A percentile compares a stretch with the other conserved stretches of the same genome.
Conservation (phyloP, 2,113 vertebrate species). For the Pelmatolapia mariae region DNA sequence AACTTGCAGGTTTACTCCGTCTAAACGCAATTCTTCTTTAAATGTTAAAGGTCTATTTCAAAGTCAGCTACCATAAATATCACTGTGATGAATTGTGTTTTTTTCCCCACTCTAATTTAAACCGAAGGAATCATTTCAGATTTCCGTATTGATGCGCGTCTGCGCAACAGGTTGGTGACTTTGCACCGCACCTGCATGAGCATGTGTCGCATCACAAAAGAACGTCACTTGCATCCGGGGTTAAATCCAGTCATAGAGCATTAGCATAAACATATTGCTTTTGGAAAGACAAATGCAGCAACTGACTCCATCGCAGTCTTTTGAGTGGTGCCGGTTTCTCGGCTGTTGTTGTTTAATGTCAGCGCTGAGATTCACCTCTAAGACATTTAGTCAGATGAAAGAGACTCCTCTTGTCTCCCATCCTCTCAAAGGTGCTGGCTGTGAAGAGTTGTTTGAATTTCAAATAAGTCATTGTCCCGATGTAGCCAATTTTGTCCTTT, state of each 20-base stretch:
- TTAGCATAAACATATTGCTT: conserved; percentile 51
- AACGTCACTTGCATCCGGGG: not conserved
- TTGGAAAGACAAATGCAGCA: conserved; percentile 35
- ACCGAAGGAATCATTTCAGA: not conserved
- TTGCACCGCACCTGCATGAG: not conserved
- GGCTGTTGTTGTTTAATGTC: conserved; percentile 53
- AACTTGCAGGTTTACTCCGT: not conserved
- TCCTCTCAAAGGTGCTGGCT: conserved; percentile 42
- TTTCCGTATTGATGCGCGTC: not conserved
- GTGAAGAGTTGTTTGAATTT: conserved; percentile 62
- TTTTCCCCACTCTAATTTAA: not conserved
- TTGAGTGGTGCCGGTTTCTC: conserved; percentile 4
- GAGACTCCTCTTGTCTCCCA: conserved; percentile 36
- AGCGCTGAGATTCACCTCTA: conserved; percentile 25
- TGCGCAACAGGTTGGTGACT: not conserved
- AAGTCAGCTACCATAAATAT: not conserved
- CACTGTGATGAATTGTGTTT: not conserved
- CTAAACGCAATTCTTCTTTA: not conserved
- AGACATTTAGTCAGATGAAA: conserved; percentile 49
- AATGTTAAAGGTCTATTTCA: not conserved
- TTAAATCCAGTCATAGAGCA: conserved; percentile 4
- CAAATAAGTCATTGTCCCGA: conserved; percentile 60
- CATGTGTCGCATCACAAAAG: not conserved
- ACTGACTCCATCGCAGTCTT: conserved; percentile 7
- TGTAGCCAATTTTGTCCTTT: conserved; percentile 62